These are phyloP conservation scores for Drosophila setosimentum DNA, from an alignment of 2,888 invertebrate genomes.

Conservation along the genomic window DNA sequence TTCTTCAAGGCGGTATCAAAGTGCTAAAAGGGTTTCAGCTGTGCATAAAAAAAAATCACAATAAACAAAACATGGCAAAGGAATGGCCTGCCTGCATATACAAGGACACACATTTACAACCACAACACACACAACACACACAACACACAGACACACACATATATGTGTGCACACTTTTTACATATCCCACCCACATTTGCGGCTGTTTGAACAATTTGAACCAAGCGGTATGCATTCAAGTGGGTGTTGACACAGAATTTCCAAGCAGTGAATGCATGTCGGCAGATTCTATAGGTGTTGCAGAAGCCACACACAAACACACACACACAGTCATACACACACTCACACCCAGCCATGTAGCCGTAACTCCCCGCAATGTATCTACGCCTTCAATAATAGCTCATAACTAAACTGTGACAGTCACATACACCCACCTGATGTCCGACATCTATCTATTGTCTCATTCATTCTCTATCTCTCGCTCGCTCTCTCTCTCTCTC, in stretches of 20 bases:
- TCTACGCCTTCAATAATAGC: conserved; percentile 46
- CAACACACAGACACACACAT: too few relatives aligned
- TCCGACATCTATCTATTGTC: neutral
- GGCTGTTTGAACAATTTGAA: conserved; percentile 16
- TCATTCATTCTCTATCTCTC: too few relatives aligned
- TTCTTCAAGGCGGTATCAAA: too few relatives aligned
- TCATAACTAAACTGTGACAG: conserved; percentile 42
- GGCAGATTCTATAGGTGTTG: conserved; percentile 44
- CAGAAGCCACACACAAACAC: conserved; percentile 4
- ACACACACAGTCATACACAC: neutral
- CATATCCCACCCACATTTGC: conserved; percentile 10
- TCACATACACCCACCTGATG: conserved; percentile 11
- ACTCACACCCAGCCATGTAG: neutral
- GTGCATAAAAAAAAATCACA: too few relatives aligned
- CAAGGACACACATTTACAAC: too few relatives aligned
- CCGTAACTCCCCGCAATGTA: conserved; percentile 1
- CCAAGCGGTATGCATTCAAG: conserved; percentile 58
- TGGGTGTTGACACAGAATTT: conserved; percentile 60
- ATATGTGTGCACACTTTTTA: too few relatives aligned
- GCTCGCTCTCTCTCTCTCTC: too few relatives aligned
- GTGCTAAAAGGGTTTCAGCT: too few relatives aligned
- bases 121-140: too few relatives aligned
- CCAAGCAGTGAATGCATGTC: conserved; percentile 67
- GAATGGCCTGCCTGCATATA: too few relatives aligned
- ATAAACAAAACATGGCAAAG: too few relatives aligned